phyloP scores from a whole-genome alignment of 1,140 invertebrate genomes.

The Cotesia glomerata region DNA sequence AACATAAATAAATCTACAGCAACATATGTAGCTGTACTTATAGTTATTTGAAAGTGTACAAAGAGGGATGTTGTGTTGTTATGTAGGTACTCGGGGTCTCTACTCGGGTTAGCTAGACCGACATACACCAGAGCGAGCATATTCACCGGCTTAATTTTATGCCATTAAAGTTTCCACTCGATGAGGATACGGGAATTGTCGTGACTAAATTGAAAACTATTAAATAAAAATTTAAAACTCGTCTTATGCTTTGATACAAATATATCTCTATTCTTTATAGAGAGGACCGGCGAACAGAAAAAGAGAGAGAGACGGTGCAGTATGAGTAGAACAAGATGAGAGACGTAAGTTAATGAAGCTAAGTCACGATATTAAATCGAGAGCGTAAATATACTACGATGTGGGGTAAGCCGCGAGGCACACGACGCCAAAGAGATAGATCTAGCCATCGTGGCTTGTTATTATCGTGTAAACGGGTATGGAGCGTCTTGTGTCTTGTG shows the following conservation, averaged over 20 bases:
- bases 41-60: not conserved
- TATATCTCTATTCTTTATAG: not conserved
- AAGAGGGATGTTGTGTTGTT: no score
- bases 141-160: constrained; percentile 17
- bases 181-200: constrained; percentile 6
- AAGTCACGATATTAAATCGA: constrained; percentile 38
- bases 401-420: constrained; percentile 30
- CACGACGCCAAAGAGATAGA: constrained; percentile 28
- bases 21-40: not conserved
- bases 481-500: not conserved
- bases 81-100: no score
- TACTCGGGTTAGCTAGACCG: no score
- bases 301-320: constrained; percentile 1
- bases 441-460: constrained; percentile 32
- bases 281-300: not conserved
- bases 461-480: constrained; percentile 31
- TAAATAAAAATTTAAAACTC: constrained; percentile 8
- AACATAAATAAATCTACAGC: not conserved
- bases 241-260: not conserved
- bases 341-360: constrained; percentile 33
- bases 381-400: constrained; percentile 31
- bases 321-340: constrained; percentile 9
- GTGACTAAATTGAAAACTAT: constrained; percentile 23
- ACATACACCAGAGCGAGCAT: not conserved
- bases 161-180: constrained; percentile 18